phyloP scores from a whole-genome alignment of 2,113 vertebrate species.

The Pandion haliaetus region DNA sequence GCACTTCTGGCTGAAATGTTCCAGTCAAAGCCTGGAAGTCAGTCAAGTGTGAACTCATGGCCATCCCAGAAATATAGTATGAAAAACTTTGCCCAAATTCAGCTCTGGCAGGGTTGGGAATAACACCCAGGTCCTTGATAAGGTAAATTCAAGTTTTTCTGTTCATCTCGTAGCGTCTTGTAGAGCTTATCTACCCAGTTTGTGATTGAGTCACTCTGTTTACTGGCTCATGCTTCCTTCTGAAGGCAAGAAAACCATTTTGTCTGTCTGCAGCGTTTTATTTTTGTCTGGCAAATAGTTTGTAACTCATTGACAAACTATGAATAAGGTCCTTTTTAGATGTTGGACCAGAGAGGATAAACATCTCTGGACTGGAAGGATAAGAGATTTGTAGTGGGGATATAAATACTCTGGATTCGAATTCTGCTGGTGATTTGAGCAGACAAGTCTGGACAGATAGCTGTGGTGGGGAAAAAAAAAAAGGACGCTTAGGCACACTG shows the following conservation, averaged over 20 bases:
- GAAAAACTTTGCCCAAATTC: not conserved
- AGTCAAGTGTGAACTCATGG: not conserved
- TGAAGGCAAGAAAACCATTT: not conserved
- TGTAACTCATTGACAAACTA: conserved; percentile 1
- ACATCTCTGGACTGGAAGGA: not conserved
- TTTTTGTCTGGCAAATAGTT: not conserved
- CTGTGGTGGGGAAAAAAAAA: not conserved
- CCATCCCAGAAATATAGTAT: not conserved
- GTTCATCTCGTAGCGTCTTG: fast-evolving
- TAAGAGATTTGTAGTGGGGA: not conserved
- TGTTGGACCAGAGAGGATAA: not conserved
- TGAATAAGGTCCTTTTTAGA: not conserved
- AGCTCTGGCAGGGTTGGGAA: not conserved
- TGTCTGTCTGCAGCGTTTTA: not conserved
- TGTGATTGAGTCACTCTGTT: not conserved
- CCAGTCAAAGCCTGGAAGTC: not conserved
- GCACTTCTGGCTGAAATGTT: conserved; percentile 17
- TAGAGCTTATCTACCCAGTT: not conserved
- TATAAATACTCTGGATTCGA: not conserved
- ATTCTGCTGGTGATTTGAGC: not conserved
- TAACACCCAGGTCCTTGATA: not conserved
- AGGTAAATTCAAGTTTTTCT: not conserved
- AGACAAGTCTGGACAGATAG: not conserved
- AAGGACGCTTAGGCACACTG: not conserved
- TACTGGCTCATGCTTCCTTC: not conserved